These are phyloP conservation scores for Australoheros facetus DNA, from an alignment of 2,797 vertebrate species.

Conservation along the genomic window DNA sequence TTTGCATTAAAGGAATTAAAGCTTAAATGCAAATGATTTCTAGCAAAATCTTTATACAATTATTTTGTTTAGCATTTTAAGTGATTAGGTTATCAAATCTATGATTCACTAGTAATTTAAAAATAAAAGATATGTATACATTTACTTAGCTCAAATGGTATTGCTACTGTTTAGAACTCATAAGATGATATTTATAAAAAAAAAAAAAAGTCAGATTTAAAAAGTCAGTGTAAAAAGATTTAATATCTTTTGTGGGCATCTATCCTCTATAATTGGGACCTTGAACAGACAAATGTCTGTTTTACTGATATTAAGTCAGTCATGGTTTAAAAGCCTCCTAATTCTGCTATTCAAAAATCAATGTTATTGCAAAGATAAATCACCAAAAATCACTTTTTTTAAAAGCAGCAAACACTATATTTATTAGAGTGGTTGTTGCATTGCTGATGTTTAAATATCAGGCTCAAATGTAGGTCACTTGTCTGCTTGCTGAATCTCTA, in stretches of 20 bases:
- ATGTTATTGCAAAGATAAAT: neutral
- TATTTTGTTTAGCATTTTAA: neutral
- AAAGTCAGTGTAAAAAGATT: neutral
- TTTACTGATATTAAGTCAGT: neutral
- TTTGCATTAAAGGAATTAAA: neutral
- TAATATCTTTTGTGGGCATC: neutral
- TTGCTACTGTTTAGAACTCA: neutral
- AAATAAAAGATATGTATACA: neutral
- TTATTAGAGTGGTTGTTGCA: neutral
- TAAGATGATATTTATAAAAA: neutral
- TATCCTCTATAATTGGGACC: too few species aligned
- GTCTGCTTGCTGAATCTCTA: neutral
- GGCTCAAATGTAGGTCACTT: neutral
- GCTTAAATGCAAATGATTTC: neutral
- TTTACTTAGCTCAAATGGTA: neutral
- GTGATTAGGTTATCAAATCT: neutral
- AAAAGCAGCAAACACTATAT: rapidly evolving
- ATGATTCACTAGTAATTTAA: neutral
- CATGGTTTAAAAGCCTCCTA: neutral
- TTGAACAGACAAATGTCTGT: neutral
- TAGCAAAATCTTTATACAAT: rapidly evolving
- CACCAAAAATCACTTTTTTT: neutral
- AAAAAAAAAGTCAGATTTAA: neutral
- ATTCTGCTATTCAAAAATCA: too few species aligned
- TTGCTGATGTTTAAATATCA: neutral